Conservation (phyloP, 2,888 invertebrate genomes). For the Drosophila fulvimacula region DNA sequence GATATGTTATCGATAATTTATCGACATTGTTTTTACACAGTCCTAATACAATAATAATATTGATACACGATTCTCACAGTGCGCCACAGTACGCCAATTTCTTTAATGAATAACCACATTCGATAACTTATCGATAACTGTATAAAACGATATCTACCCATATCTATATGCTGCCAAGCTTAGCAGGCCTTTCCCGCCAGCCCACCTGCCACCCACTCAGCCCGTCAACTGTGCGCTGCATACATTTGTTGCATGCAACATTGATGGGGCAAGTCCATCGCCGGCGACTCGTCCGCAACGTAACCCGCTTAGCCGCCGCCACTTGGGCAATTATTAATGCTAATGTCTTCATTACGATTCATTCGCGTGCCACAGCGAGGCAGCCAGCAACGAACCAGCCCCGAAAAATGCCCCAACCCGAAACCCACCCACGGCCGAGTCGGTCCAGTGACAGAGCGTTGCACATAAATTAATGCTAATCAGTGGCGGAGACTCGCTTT, state of each 20-base stretch:
- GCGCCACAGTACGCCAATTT: too few species aligned
- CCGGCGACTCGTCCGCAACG: background rate
- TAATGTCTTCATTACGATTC: slow-evolving; percentile 77
- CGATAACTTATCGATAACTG: slow-evolving; percentile 7
- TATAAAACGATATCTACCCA: background rate
- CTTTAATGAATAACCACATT: too few species aligned
- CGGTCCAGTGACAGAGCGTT: slow-evolving; percentile 23
- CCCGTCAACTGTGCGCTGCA: slow-evolving; percentile 1
- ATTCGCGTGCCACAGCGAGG: slow-evolving; percentile 46
- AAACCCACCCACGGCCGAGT: slow-evolving; percentile 6
- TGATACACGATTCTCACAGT: too few species aligned
- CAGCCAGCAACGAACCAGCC: background rate
- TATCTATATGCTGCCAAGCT: background rate
- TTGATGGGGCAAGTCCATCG: background rate
- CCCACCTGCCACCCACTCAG: background rate
- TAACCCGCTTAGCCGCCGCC: slow-evolving; percentile 19
- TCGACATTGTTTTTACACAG: background rate
- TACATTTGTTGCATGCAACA: slow-evolving; percentile 44
- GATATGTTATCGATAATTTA: background rate
- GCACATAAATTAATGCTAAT: slow-evolving; percentile 57
- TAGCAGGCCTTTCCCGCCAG: background rate
- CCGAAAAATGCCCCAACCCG: background rate
- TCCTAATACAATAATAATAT: too few species aligned
- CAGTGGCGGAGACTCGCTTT: slow-evolving; percentile 27
- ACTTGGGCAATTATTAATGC: slow-evolving; percentile 70